Evolutionary conservation across 2,797 vertebrate species (phyloP).

Genomic region (Anguilla marmorata): DNA sequence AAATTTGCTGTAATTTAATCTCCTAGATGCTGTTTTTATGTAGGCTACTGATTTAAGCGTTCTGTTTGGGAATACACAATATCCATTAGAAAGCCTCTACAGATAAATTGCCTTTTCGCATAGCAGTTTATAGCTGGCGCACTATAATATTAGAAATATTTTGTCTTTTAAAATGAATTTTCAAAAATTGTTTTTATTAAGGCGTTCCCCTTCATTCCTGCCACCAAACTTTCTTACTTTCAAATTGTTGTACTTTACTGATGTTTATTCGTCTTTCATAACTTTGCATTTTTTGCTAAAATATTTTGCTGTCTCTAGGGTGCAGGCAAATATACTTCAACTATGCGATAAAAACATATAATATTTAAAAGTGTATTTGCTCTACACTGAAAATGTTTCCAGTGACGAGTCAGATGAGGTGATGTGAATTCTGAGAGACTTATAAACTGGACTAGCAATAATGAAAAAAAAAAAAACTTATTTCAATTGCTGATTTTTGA

Average conservation of each 20-base stretch:
- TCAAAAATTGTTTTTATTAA: constrained; percentile 19
- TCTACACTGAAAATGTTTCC: constrained; percentile 14
- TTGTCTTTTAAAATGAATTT: constrained; percentile 35
- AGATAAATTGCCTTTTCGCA: constrained; percentile 3
- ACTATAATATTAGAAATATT: constrained; percentile 23
- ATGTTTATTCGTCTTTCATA: constrained; percentile 24
- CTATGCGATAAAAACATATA: neutral
- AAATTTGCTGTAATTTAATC: constrained; percentile 29
- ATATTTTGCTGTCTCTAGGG: neutral
- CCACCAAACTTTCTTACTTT: constrained; percentile 34
- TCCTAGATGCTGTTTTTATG: constrained; percentile 23
- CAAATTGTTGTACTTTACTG: constrained; percentile 10
- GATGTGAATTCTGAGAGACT: constrained; percentile 6
- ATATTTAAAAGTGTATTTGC: neutral
- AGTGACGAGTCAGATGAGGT: neutral
- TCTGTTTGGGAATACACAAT: neutral
- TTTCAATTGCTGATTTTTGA: neutral
- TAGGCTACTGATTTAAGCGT: constrained; percentile 14
- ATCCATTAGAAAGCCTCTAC: neutral
- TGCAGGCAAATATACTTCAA: neutral
- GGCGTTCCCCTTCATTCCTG: constrained; percentile 25
- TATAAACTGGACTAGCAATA: neutral
- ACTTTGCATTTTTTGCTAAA: neutral
- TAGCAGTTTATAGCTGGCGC: neutral
- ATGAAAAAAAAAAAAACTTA: neutral